Evolutionary conservation across 2,888 invertebrate genomes (phyloP).

Genomic region (Tillus elongatus): DNA sequence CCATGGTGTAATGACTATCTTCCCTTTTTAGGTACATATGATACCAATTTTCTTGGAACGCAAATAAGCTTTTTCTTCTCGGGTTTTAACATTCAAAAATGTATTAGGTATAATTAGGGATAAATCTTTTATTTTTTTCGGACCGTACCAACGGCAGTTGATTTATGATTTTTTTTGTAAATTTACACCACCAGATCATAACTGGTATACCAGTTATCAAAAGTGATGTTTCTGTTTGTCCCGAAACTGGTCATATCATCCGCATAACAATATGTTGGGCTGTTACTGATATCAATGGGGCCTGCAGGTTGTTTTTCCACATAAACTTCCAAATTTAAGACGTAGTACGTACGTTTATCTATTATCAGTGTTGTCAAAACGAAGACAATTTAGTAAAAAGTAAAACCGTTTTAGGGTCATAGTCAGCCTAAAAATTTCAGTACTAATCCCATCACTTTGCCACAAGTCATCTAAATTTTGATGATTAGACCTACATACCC

Average conservation of each 20-base stretch:
- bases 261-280: too few species aligned
- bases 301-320: constrained; percentile 22
- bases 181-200: constrained; percentile 5
- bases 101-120: too few species aligned
- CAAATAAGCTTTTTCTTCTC: too few species aligned
- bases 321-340: constrained; percentile 22
- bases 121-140: constrained; percentile 15
- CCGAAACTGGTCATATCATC: constrained; percentile 17
- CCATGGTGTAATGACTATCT: constrained; percentile 14
- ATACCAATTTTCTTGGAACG: too few species aligned
- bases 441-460: constrained; percentile 23
- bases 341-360: constrained; percentile 21
- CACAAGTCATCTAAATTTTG: constrained; percentile 25
- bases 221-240: constrained; percentile 23
- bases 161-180: constrained; percentile 11
- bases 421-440: constrained; percentile 25
- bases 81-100: constrained; percentile 7
- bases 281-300: constrained; percentile 14
- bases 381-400: constrained; percentile 20
- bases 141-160: constrained; percentile 13
- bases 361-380: constrained; percentile 22
- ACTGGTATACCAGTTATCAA: constrained; percentile 25
- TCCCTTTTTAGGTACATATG: constrained; percentile 12
- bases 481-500: constrained; percentile 22
- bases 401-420: constrained; percentile 25